These are phyloP conservation scores for Clarias fuscus DNA, from an alignment of 2,797 vertebrate species.

Conservation along the genomic window DNA sequence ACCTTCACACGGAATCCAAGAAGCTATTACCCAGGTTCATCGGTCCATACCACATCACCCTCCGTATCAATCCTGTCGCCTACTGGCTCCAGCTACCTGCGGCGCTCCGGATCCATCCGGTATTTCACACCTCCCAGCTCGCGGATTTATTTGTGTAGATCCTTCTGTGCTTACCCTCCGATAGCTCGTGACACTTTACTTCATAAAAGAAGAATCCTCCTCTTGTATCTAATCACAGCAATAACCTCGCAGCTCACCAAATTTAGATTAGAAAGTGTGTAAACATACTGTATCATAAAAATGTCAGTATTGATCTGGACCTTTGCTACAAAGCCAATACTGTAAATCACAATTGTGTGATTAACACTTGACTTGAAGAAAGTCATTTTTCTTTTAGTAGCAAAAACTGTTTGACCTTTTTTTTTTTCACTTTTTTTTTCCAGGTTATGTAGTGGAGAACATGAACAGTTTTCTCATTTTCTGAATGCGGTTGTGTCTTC, in stretches of 20 bases:
- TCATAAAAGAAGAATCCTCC: not conserved
- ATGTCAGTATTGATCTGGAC: conserved; percentile 15
- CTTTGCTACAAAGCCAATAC: not conserved
- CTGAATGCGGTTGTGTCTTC: conserved; percentile 35
- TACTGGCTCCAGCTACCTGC: no score
- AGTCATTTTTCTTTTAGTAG: not conserved
- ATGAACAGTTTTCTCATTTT: conserved; percentile 22
- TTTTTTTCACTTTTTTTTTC: conserved; percentile 17
- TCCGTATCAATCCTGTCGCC: no score
- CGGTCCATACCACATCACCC: no score
- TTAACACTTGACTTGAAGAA: conserved; percentile 1
- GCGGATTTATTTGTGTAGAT: no score
- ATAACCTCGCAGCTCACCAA: not conserved
- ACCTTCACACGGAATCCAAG: no score
- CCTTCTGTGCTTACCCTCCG: no score
- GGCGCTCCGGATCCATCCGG: no score
- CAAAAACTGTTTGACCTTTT: conserved; percentile 19
- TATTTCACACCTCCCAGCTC: no score
- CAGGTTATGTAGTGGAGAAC: conserved; percentile 24
- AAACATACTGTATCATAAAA: conserved; percentile 14
- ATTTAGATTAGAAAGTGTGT: conserved; percentile 15
- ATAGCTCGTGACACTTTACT: no score
- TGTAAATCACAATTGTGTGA: not conserved
- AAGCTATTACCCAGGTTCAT: no score
- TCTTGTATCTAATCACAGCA: conserved; percentile 21